These are phyloP conservation scores for Pionites leucogaster DNA, from an alignment of 2,113 vertebrate genomes.

Conservation along the genomic window DNA sequence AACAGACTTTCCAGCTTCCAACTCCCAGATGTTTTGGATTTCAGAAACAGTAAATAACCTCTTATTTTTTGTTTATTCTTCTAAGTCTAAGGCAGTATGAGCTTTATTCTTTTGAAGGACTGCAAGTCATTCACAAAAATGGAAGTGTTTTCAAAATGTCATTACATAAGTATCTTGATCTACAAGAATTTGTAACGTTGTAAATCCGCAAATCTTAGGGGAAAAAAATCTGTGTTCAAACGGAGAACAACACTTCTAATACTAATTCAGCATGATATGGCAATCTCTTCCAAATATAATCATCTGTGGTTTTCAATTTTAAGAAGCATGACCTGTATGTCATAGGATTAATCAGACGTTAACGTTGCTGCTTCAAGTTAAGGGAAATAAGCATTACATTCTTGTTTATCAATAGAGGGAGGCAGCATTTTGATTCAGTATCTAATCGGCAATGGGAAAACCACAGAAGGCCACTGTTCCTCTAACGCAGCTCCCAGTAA, in stretches of 20 bases:
- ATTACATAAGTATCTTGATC: neutral
- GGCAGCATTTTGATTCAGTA: neutral
- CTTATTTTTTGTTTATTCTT: slow-evolving; percentile 10
- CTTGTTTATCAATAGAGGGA: slow-evolving; percentile 26
- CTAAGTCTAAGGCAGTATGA: neutral
- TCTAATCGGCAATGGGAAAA: neutral
- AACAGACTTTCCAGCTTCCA: slow-evolving; percentile 39
- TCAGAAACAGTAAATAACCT: slow-evolving; percentile 36
- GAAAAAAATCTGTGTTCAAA: slow-evolving; percentile 1
- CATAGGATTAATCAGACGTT: slow-evolving; percentile 59
- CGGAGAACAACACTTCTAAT: neutral
- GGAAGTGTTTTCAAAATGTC: neutral
- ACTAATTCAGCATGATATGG: neutral
- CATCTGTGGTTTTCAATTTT: slow-evolving; percentile 31
- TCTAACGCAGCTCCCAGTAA: neutral
- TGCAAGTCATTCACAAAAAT: slow-evolving; percentile 41
- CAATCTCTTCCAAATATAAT: slow-evolving; percentile 27
- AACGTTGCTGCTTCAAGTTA: slow-evolving; percentile 22
- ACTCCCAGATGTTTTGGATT: slow-evolving; percentile 55
- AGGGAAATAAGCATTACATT: neutral
- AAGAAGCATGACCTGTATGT: slow-evolving; percentile 26
- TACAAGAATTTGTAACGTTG: neutral
- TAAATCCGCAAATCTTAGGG: neutral
- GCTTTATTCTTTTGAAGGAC: slow-evolving; percentile 1
- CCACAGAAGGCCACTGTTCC: neutral